A percentile compares a stretch with the other conserved stretches of the same genome.
Conservation (phyloP, 2,888 invertebrate genomes). For the Neocrepidodera transversa region DNA sequence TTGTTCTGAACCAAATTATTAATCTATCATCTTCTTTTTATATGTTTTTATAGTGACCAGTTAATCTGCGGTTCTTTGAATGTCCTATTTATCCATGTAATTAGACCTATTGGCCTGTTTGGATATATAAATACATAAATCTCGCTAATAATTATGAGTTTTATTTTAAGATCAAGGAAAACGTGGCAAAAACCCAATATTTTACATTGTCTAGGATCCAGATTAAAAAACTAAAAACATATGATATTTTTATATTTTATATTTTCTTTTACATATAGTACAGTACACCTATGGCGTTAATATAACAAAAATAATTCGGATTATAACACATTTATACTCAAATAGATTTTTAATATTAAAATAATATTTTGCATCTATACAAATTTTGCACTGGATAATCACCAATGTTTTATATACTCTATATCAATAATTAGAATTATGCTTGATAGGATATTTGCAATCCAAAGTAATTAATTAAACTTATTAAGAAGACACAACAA, state of each 20-base stretch:
- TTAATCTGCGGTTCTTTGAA: too few species aligned
- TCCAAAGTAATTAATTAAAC: conserved; percentile 19
- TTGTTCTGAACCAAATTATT: too few species aligned
- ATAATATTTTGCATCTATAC: conserved; percentile 34
- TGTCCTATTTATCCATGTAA: too few species aligned
- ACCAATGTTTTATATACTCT: conserved; percentile 18
- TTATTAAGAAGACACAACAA: conserved; percentile 15
- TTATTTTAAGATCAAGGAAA: too few species aligned
- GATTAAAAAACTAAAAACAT: too few species aligned
- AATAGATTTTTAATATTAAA: conserved; percentile 34
- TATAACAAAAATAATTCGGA: conserved; percentile 59
- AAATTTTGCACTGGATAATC: conserved; percentile 33
- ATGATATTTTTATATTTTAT: conserved; percentile 33
- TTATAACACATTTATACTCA: conserved; percentile 42
- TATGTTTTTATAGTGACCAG: too few species aligned
- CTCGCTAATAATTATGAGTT: too few species aligned
- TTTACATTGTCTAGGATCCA: too few species aligned
- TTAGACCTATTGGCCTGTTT: too few species aligned
- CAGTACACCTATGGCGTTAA: conserved; percentile 57
- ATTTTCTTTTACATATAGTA: conserved; percentile 48
- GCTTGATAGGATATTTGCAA: conserved; percentile 21
- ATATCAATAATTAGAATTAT: conserved; percentile 24
- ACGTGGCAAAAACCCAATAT: too few species aligned
- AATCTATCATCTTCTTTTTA: too few species aligned
- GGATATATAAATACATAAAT: too few species aligned